These are phyloP conservation scores for Opisthograptis luteolata DNA, from an alignment of 2,888 invertebrate species.

Conservation along the genomic window DNA sequence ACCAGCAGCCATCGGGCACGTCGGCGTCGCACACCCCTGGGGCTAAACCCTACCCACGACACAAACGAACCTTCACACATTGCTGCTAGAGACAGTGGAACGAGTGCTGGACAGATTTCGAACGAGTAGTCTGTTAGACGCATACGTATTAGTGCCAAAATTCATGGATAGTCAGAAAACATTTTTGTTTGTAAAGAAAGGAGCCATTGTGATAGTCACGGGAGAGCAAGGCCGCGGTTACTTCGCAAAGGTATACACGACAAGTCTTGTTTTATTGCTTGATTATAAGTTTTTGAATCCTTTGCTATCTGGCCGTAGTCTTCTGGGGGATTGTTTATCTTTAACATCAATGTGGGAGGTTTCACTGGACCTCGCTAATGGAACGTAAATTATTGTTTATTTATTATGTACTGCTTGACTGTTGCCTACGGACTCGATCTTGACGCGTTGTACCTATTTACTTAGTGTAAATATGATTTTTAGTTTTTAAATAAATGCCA, in stretches of 20 bases:
- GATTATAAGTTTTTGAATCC: constrained; percentile 31
- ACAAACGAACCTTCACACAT: constrained; percentile 37
- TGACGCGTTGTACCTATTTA: constrained; percentile 78
- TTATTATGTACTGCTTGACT: constrained; percentile 77
- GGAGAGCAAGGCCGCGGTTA: constrained; percentile 43
- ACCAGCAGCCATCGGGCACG: constrained; percentile 39
- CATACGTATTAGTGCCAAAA: constrained; percentile 15
- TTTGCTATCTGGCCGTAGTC: constrained; percentile 49
- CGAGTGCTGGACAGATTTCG: constrained; percentile 21
- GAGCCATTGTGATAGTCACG: constrained; percentile 24
- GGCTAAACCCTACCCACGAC: constrained; percentile 52
- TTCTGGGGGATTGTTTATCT: constrained; percentile 40
- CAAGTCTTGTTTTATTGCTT: constrained; percentile 26
- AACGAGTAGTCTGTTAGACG: constrained; percentile 11
- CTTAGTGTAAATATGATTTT: constrained; percentile 74
- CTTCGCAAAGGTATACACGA: constrained; percentile 40
- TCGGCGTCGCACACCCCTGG: constrained; percentile 70
- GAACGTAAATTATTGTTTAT: constrained; percentile 60
- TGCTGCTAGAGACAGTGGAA: constrained; percentile 41
- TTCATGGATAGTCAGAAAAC: constrained; percentile 9
- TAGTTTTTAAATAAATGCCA: constrained; percentile 72
- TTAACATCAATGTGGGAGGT: constrained; percentile 53
- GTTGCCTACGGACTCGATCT: constrained; percentile 81
- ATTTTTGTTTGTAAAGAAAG: constrained; percentile 13
- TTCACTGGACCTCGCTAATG: constrained; percentile 54